A percentile compares a stretch with the other conserved stretches of the same genome.
phyloP scores from a whole-genome alignment of 2,113 vertebrate species.

The Mormoops blainvillei region DNA sequence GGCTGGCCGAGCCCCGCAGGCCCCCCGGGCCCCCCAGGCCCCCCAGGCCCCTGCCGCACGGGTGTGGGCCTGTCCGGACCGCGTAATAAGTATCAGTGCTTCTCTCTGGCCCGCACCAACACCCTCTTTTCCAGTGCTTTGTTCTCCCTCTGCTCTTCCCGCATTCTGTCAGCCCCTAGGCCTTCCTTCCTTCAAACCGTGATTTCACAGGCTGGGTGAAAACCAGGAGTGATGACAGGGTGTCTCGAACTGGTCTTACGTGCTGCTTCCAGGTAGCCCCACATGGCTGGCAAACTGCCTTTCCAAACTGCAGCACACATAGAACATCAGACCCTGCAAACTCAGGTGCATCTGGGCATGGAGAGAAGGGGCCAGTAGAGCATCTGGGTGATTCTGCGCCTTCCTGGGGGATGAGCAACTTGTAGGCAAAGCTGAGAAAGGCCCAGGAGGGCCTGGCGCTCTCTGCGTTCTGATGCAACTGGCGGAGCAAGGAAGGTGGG shows the following conservation, averaged over 20 bases:
- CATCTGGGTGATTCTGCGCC: not conserved
- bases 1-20: too few relatives aligned
- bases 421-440: not conserved
- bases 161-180: not conserved
- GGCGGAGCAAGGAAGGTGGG: too few relatives aligned
- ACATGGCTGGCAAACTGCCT: not conserved
- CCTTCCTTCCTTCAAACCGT: not conserved
- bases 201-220: not conserved
- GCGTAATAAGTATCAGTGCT: fast-evolving
- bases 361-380: not conserved
- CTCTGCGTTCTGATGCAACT: not conserved
- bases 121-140: not conserved
- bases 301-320: not conserved
- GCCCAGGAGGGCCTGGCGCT: not conserved
- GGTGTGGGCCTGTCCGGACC: not conserved
- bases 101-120: not conserved
- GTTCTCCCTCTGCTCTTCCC: not conserved
- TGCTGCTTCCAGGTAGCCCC: not conserved
- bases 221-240: not conserved
- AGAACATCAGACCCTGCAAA: not conserved
- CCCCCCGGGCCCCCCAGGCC: fast-evolving
- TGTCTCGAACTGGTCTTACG: not conserved
- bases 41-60: fast-evolving
- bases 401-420: not conserved
- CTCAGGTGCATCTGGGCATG: not conserved